Base-by-base conservation (phyloP, 2,888 invertebrate species). In the Proisotoma minuta region DNA sequence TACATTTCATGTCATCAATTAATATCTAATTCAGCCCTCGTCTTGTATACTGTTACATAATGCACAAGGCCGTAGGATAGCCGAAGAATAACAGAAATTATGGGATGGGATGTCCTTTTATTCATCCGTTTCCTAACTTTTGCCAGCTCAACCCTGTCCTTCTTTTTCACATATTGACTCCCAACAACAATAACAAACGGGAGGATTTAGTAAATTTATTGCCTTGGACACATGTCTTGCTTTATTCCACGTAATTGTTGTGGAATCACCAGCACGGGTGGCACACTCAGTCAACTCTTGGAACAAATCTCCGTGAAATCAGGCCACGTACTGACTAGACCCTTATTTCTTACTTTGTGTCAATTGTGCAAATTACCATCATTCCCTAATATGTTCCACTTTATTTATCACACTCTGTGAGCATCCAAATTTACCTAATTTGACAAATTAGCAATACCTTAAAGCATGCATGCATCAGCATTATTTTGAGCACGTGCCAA, bases 281-380 rank as follows among this genome's bases (percentile, higher is more conserved):
- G 50, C 22, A 50, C 4, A 18, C 20, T 5, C n/a, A 28, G 29
- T 26, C 8, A 26, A 28, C 29, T 26, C 29, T 26, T 28, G 18
- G 22, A 43, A 43, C 43, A 43, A 52, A 52, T 52, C n/a, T 28
- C 24, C 52, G 29, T 52, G 52, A 52, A 52, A 52, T 52, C 52
- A 28, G 52, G 27, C 27, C 28, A 52, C 52, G 26, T 26, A 52
- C 8, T n/a, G n/a, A n/a, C n/a, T n/a, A n/a, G n/a, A n/a, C n/a
- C n/a, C n/a, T n/a, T n/a, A n/a, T n/a, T n/a, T n/a, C n/a, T n/a
- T n/a, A n/a, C n/a, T n/a, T n/a, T n/a, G n/a, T n/a, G n/a, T n/a
- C n/a, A n/a, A n/a, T n/a, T n/a, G n/a, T n/a, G n/a, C n/a, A n/a
- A n/a, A n/a, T n/a, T n/a, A n/a, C n/a, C n/a, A n/a, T n/a, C n/a